These are phyloP conservation scores for Heliconius ethilla DNA, from an alignment of 2,888 invertebrate genomes.

Conservation along the genomic window DNA sequence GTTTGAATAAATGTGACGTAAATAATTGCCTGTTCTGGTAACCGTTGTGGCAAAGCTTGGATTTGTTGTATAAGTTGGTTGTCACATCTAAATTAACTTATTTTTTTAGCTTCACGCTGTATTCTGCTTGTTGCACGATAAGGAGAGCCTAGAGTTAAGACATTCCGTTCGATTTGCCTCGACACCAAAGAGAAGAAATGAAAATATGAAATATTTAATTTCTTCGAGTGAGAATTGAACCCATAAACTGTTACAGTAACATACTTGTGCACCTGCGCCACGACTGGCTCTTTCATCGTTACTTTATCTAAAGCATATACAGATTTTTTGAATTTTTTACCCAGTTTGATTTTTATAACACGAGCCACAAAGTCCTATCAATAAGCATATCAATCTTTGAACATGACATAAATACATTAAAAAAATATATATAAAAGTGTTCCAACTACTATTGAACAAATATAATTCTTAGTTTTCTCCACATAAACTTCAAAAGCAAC, in stretches of 20 bases:
- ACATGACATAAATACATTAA: not conserved
- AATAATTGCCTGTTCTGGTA: constrained; percentile 7
- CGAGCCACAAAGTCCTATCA: not conserved
- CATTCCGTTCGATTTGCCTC: too few relatives aligned
- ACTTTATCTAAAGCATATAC: not conserved
- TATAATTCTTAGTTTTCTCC: not conserved
- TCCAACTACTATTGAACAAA: not conserved
- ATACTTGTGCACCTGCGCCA: too few relatives aligned
- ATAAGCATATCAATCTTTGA: not conserved
- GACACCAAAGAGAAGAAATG: too few relatives aligned
- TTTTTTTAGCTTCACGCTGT: not conserved
- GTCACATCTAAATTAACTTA: not conserved
- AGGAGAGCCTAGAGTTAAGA: too few relatives aligned
- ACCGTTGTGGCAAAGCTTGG: not conserved
- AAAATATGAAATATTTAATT: too few relatives aligned
- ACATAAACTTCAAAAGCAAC: not conserved
- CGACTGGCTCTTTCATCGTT: too few relatives aligned
- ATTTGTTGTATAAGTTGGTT: not conserved
- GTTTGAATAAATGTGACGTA: constrained; percentile 28
- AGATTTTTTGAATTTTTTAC: not conserved
- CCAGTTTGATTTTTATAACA: not conserved
- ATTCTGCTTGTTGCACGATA: too few relatives aligned
- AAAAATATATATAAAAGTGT: not conserved
- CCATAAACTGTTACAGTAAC: too few relatives aligned
- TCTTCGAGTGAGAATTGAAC: too few relatives aligned